Conservation (phyloP, 2,888 invertebrate species). For the Cerastoderma edule region DNA sequence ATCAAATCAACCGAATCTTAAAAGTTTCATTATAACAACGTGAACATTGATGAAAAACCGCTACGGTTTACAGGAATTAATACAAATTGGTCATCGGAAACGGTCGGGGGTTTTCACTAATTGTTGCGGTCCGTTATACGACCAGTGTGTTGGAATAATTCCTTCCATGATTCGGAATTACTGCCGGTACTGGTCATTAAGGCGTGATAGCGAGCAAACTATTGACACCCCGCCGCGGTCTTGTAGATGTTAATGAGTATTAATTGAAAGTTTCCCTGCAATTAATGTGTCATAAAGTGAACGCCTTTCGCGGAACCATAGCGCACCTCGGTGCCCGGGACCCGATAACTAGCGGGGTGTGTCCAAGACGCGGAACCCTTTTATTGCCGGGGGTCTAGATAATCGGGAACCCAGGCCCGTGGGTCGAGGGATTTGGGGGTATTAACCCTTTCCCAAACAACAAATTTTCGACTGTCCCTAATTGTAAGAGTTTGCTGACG, state of each 20-base stretch:
- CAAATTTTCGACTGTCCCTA: no score
- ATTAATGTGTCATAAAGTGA: constrained; percentile 59
- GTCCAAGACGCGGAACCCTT: constrained; percentile 18
- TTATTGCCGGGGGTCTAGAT: no score
- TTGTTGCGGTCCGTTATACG: constrained; percentile 44
- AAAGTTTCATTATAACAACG: constrained; percentile 49
- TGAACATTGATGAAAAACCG: constrained; percentile 44
- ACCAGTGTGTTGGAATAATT: constrained; percentile 16
- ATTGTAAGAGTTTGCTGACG: constrained; percentile 2
- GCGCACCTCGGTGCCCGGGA: constrained; percentile 34
- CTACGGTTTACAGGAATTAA: constrained; percentile 37
- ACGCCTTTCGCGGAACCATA: constrained; percentile 42
- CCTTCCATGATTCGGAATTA: constrained; percentile 22
- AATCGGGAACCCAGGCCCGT: no score
- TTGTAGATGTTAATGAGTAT: constrained; percentile 60
- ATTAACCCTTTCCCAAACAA: no score
- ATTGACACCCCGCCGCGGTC: constrained; percentile 37
- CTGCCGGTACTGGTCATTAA: constrained; percentile 1
- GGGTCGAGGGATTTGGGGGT: no score
- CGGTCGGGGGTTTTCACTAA: constrained; percentile 32
- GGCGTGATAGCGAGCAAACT: constrained; percentile 17
- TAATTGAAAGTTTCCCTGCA: constrained; percentile 57
- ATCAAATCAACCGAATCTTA: constrained; percentile 44
- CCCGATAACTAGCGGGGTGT: constrained; percentile 13
- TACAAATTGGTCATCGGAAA: constrained; percentile 37